These are phyloP conservation scores for Thomomys bottae DNA, from an alignment of 2,113 vertebrate species.

Conservation along the genomic window DNA sequence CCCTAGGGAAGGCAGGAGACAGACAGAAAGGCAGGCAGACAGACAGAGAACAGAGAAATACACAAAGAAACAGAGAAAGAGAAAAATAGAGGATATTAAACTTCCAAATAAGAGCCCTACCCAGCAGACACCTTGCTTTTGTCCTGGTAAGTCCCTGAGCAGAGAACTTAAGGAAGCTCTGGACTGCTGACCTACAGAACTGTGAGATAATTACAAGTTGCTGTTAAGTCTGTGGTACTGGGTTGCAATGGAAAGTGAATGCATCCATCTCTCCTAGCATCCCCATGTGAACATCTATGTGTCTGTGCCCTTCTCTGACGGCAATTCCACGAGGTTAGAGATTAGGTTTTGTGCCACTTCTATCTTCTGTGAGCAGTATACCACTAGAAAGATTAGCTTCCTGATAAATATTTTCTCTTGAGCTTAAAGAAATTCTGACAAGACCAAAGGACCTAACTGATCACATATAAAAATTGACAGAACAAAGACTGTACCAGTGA, in stretches of 20 bases:
- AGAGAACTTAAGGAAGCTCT: not conserved
- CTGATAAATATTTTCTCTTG: not conserved
- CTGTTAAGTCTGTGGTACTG: not conserved
- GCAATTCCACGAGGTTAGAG: not conserved
- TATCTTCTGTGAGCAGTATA: not conserved
- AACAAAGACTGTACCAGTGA: no score
- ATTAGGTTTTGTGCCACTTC: not conserved
- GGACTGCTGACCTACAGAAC: not conserved
- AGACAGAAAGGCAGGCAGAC: not conserved
- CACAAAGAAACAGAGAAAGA: no score
- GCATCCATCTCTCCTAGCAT: not conserved
- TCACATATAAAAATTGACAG: not conserved
- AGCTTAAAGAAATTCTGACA: constrained; percentile 8
- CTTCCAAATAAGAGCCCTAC: not conserved
- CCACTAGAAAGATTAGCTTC: not conserved
- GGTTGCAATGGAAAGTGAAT: not conserved
- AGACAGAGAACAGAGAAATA: not conserved
- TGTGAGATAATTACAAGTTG: not conserved
- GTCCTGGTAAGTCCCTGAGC: not conserved
- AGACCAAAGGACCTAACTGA: not conserved
- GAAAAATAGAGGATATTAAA: not conserved
- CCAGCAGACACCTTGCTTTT: no score
- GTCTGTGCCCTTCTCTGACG: not conserved
- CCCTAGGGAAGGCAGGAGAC: not conserved
- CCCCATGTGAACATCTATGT: not conserved